A percentile compares a stretch with the other conserved stretches of the same genome.
phyloP scores from a whole-genome alignment of 2,113 vertebrate genomes.

The Myrmophylax atrothorax region DNA sequence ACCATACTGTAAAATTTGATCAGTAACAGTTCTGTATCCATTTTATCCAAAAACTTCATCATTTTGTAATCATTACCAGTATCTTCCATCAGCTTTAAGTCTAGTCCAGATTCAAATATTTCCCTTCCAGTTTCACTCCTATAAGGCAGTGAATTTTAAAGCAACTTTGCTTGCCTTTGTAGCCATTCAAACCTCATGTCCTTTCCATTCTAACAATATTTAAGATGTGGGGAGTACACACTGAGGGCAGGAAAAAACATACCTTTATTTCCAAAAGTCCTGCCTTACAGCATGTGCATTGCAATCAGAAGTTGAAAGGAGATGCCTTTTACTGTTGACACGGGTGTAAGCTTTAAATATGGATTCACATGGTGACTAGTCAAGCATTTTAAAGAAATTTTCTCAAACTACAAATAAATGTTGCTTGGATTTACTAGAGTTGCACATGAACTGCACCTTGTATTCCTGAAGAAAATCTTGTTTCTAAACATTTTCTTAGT shows the following conservation, averaged over 20 bases:
- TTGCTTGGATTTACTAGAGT: background rate
- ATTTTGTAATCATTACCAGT: background rate
- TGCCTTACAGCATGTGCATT: background rate
- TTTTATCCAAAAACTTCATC: background rate
- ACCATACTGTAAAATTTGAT: background rate
- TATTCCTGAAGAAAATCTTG: background rate
- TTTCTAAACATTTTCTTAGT: background rate
- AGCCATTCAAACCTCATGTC: background rate
- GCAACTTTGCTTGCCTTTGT: background rate
- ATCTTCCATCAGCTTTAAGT: background rate
- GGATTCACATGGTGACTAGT: background rate
- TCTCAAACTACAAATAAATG: background rate
- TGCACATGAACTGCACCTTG: background rate
- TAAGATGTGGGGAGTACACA: background rate
- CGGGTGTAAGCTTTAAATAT: background rate
- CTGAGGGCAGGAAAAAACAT: background rate
- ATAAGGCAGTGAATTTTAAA: background rate
- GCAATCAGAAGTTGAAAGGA: background rate
- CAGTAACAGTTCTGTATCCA: background rate
- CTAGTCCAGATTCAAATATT: background rate
- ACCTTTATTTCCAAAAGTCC: background rate
- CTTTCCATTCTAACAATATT: background rate
- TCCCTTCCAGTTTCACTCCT: background rate
- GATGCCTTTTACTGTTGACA: background rate
- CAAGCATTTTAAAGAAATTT: background rate